phyloP scores from a whole-genome alignment of 2,113 vertebrate species.

The Fulmarus glacialis region DNA sequence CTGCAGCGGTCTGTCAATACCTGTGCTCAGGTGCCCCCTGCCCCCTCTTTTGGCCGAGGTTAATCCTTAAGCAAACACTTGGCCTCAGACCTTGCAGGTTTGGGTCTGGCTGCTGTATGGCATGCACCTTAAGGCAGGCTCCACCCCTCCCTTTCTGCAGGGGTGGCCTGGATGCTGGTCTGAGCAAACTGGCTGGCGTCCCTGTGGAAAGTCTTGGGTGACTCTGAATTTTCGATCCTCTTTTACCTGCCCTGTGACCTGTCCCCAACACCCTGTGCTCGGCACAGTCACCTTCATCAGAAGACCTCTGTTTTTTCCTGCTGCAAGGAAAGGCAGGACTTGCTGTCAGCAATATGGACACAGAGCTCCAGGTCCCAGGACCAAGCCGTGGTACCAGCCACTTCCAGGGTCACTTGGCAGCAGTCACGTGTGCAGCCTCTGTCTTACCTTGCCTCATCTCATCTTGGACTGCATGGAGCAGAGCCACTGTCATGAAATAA shows the following conservation, averaged over 20 bases:
- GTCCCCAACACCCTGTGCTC: background rate
- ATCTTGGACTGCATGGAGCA: background rate
- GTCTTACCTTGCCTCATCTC: background rate
- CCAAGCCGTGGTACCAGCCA: background rate
- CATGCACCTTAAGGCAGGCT: background rate
- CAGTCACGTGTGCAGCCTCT: background rate
- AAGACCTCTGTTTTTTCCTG: background rate
- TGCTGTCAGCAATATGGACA: background rate
- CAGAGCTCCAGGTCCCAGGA: background rate
- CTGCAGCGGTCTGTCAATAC: rapidly evolving
- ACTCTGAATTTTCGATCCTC: background rate
- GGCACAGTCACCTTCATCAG: background rate
- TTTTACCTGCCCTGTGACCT: background rate
- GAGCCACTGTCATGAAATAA: background rate
- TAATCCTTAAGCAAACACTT: background rate
- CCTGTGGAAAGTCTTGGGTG: background rate
- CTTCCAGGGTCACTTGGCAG: background rate
- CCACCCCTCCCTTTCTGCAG: background rate
- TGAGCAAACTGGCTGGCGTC: rapidly evolving
- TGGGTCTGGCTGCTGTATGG: background rate
- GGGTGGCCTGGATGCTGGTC: background rate
- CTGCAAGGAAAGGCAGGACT: background rate
- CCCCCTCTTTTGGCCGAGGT: background rate
- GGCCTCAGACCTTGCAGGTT: background rate
- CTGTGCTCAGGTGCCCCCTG: background rate